Evolutionary conservation across 1,140 invertebrate species (phyloP), one percentile per base, ranked within the genome.

Genomic region (Drosophila ananassae): DNA sequence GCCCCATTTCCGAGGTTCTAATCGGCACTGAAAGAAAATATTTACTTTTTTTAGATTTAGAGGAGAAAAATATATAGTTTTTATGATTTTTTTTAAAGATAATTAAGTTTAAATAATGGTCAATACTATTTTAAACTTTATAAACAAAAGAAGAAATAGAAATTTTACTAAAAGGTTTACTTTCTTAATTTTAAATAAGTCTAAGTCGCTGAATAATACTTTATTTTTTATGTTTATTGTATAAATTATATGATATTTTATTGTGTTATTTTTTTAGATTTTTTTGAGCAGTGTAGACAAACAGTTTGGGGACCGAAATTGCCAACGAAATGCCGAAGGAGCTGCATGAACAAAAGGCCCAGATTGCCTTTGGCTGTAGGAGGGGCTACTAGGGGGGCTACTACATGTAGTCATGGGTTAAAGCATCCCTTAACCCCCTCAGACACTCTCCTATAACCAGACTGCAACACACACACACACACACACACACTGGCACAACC

Each of bases 231-330:
- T 9, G 7, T 3, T 37, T 1, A 37, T 8, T 37, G 1, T 37
- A 5, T 37, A 9, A 37, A 37, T 1, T 17, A 17, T 17, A 17
- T 17, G 17, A 17, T 17, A 1, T 17, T 0, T 17, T 0, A 17
- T 17, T 17, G 17, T 17, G 1, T 0, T 17, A 17, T 17, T 17
- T 17, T 17, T 17, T 1, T 17, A 17, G 17, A 17, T 17, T 17
- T 30, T 58, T 58, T 58, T 22, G 0, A 1, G 21, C 41, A 28
- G 44, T 60, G 61, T 48, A 28, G 17, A 22, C 41, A 37, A 48
- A 60, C 61, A 60, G 24, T 48, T 64, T 48, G 30, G 47, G 47
- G 46, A 39, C n/a, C 28, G n/a, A 48, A 59, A 48, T 25, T 57
- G 39, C 39, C 44, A 57, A 46, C 13, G 41, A 12, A 60, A 30